Percentiles rank a stretch among this genome's conserved stretches.
Conservation (phyloP, 2,113 vertebrate species). For the Aramus guarauna region DNA sequence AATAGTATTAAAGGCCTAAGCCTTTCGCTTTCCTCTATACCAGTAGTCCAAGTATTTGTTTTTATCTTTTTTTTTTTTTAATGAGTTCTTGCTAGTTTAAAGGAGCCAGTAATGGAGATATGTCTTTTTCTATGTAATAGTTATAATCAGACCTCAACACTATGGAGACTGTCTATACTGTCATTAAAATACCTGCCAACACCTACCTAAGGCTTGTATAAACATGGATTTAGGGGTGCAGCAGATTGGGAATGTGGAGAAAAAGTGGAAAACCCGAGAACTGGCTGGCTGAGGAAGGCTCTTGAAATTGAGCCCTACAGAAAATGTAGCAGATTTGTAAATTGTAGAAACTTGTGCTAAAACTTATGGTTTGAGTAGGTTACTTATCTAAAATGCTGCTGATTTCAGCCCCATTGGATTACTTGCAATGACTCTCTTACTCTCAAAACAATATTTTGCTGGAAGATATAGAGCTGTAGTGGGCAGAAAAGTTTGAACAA, state of each 20-base stretch:
- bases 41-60: background rate
- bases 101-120: background rate
- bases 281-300: background rate
- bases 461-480: background rate
- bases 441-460: background rate
- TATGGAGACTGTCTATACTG: background rate
- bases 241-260: background rate
- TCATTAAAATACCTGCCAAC: background rate
- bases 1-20: background rate
- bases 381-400: background rate
- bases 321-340: background rate
- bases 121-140: background rate
- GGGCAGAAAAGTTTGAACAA: background rate
- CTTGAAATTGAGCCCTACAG: background rate
- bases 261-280: background rate
- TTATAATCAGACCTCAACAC: background rate
- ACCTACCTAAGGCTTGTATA: background rate
- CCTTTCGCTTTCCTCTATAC: background rate
- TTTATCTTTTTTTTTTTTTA: background rate
- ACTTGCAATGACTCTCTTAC: background rate
- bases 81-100: background rate
- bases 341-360: background rate
- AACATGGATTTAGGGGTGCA: background rate
- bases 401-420: background rate
- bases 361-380: background rate